Base-by-base conservation (phyloP, 2,888 invertebrate species). In the Capitulum mitella region DNA sequence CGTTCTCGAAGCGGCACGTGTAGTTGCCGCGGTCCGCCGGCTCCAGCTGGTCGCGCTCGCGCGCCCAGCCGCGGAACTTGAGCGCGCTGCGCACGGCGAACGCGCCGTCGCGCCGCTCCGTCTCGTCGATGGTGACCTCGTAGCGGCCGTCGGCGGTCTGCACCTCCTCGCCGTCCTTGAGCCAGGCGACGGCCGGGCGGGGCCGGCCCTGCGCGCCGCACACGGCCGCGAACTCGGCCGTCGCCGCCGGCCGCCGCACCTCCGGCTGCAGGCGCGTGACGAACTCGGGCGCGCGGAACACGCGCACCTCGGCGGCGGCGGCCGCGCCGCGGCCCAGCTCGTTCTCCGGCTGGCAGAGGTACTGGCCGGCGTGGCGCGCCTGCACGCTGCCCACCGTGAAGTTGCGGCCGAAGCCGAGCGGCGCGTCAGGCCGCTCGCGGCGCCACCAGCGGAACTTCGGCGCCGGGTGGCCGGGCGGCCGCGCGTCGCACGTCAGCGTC, bases 151-250 rank as follows among this genome's bases (percentile, higher is more conserved):
- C 89, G 83, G 92, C 92, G 0, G 91, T 90, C 46, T 92, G 90
- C 46, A 95, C 89, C 85, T 94, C 93, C 58, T 90, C 89, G 79
- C 83, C 84, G 80, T 84, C 93, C 85, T 96, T 96, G 80, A 92
- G 87, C 96, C 96, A 97, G 81, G 90, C 90, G 5, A 95, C 91
- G 77, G 88, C 89, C 0, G 96, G 95, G 75, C 91, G 90, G 0
- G 96, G 96, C 85, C 96, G 96, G 0, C 95, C 95, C 83, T 92
- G 91, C 3, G 95, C 95, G 82, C 92, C 91, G 85, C 96, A 96
- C 0, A 92, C 90, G 3, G 93, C 91, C n/a, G 84, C 78, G 40
- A 81, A 78, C 61, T 79, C 81, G 16, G 81, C 79, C 51, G 79
- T 78, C 37, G 78, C 79, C 22, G 77, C 78, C 34, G 78, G 78